Conservation (phyloP, 2,888 invertebrate genomes). For the Notodonta ziczac region DNA sequence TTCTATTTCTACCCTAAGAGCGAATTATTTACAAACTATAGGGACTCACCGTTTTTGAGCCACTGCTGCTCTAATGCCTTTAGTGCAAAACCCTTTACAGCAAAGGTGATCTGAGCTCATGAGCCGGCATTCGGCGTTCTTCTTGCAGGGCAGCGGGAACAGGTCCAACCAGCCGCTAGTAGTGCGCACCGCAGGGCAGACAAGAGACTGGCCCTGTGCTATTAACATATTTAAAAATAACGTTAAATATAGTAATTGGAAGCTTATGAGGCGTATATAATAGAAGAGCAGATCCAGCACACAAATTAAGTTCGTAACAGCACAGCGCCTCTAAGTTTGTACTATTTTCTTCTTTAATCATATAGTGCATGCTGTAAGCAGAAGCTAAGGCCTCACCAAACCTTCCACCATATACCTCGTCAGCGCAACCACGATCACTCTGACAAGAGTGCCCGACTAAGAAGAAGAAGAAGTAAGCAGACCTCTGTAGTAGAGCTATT, state of each 20-base stretch:
- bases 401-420: too few relatives aligned
- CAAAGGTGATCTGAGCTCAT: conserved; percentile 83
- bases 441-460: too few relatives aligned
- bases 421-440: too few relatives aligned
- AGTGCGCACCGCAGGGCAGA: conserved; percentile 76
- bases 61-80: conserved; percentile 63
- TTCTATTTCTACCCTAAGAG: background rate
- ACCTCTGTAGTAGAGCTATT: too few relatives aligned
- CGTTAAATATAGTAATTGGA: background rate
- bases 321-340: too few relatives aligned
- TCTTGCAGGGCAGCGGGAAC: conserved; percentile 84
- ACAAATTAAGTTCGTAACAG: too few relatives aligned
- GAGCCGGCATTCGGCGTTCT: conserved; percentile 80
- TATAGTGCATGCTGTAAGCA: too few relatives aligned
- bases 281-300: too few relatives aligned
- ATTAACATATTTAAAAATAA: conserved; percentile 14
- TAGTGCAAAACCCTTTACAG: conserved; percentile 83
- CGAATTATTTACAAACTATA: conserved; percentile 12
- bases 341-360: too few relatives aligned
- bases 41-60: conserved; percentile 35
- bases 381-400: too few relatives aligned
- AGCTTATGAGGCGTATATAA: too few relatives aligned
- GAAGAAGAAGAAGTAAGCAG: too few relatives aligned
- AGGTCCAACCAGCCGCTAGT: conserved; percentile 80
- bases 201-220: conserved; percentile 63